These are phyloP conservation scores for Epizoanthus illoricatus DNA, from an alignment of 92 coral and sea anemone species.

Conservation along the genomic window DNA sequence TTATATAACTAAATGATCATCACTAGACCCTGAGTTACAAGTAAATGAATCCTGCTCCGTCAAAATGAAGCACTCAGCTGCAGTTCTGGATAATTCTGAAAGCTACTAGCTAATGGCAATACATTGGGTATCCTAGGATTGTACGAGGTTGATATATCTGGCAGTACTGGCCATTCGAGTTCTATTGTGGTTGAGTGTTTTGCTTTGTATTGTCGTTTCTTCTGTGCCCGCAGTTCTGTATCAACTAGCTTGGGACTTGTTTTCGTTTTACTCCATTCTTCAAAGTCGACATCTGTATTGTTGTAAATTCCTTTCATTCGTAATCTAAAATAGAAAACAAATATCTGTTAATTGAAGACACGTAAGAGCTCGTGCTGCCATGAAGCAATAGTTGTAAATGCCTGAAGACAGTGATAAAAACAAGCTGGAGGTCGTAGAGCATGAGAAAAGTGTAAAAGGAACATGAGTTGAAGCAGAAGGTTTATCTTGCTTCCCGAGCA, in stretches of 20 bases:
- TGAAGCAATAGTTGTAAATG: too few relatives aligned
- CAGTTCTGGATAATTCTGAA: conserved; percentile 73
- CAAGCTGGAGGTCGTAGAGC: too few relatives aligned
- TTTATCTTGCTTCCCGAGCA: too few relatives aligned
- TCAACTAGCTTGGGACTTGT: conserved; percentile 71
- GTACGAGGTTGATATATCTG: conserved; percentile 55
- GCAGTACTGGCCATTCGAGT: conserved; percentile 95
- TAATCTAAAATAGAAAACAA: conserved; percentile 48
- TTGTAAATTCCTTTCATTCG: conserved; percentile 79
- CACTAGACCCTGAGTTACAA: too few relatives aligned
- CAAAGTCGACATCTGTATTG: conserved; percentile 71
- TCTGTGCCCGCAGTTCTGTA: conserved; percentile 83
- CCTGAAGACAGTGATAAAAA: too few relatives aligned
- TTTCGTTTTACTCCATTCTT: conserved; percentile 63
- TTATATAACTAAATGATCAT: too few relatives aligned
- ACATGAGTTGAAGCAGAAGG: too few relatives aligned
- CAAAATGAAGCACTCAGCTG: conserved; percentile 64
- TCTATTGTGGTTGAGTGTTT: conserved; percentile 73
- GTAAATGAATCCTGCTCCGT: not conserved
- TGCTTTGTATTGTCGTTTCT: conserved; percentile 87
- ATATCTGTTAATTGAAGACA: too few relatives aligned
- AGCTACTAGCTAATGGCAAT: conserved; percentile 74
- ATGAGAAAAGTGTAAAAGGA: too few relatives aligned
- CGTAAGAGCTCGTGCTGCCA: too few relatives aligned
- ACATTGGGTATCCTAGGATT: conserved; percentile 83